A percentile compares a stretch with the other conserved stretches of the same genome.
These are phyloP conservation scores for Ifrita kowaldi DNA, from an alignment of 2,113 vertebrate genomes.

Conservation along the genomic window DNA sequence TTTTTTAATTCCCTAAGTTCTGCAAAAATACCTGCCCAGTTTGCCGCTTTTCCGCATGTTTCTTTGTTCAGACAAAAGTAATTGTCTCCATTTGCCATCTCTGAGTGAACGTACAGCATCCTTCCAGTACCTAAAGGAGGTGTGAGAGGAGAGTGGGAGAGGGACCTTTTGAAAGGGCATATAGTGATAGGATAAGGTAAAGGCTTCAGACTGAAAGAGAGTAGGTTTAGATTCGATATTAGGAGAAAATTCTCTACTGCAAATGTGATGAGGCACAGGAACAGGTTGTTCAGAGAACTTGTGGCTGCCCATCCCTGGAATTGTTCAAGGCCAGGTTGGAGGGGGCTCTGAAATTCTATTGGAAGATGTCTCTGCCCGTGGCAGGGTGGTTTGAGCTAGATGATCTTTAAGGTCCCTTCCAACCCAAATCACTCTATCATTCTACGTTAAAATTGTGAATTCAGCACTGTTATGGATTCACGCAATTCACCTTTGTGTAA, in stretches of 20 bases:
- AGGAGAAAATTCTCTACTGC: not conserved
- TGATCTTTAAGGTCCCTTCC: not conserved
- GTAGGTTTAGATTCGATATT: not conserved
- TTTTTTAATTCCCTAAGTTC: not conserved
- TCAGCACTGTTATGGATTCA: not conserved
- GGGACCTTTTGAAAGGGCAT: not conserved
- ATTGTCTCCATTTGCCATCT: not conserved
- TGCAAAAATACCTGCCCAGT: not conserved
- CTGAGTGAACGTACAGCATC: not conserved
- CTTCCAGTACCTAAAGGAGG: not conserved
- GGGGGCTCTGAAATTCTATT: not conserved
- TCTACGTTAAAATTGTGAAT: not conserved
- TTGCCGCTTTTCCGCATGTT: not conserved
- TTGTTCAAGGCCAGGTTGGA: not conserved
- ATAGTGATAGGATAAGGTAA: no score
- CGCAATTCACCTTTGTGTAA: not conserved
- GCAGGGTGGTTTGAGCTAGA: not conserved
- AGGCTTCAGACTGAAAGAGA: not conserved
- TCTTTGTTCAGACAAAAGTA: not conserved
- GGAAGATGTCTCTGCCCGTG: not conserved
- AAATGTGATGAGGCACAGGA: not conserved
- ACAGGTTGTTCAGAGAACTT: not conserved
- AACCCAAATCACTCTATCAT: not conserved
- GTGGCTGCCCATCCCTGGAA: not conserved
- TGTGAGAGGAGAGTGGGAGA: not conserved